Conservation (phyloP, 2,888 invertebrate species). For the Mechanitis mazaeus region DNA sequence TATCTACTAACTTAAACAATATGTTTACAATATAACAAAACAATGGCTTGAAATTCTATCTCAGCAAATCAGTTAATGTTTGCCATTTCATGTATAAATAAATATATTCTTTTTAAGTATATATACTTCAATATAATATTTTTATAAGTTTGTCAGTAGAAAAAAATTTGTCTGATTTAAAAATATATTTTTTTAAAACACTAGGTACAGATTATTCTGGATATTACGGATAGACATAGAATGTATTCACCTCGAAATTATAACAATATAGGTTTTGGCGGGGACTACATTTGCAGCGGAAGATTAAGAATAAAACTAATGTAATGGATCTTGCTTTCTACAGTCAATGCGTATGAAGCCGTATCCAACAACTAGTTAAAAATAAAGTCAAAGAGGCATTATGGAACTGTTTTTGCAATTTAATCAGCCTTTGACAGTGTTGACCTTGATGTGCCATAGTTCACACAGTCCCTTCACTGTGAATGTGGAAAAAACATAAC, state of each 20-base stretch:
- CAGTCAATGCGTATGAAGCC: no score
- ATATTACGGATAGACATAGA: conserved; percentile 17
- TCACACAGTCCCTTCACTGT: conserved; percentile 74
- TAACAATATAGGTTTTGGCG: no score
- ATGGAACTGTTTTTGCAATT: conserved; percentile 25
- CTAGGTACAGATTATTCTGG: conserved; percentile 6
- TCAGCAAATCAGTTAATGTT: conserved; percentile 9
- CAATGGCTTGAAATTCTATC: conserved; percentile 14
- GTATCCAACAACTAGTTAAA: neutral
- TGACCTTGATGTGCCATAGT: conserved; percentile 68
- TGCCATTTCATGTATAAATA: conserved; percentile 11
- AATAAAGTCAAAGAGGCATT: conserved; percentile 5
- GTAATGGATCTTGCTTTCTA: no score
- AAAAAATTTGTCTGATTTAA: neutral
- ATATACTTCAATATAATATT: no score
- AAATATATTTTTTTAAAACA: no score
- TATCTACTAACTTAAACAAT: conserved; percentile 7
- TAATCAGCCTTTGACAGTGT: conserved; percentile 60
- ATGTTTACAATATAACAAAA: neutral
- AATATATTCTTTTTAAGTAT: conserved; percentile 26
- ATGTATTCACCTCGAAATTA: neutral
- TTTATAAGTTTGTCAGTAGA: conserved; percentile 7
- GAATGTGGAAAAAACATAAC: conserved; percentile 70
- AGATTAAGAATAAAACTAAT: no score
- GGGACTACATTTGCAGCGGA: no score